These are phyloP conservation scores for Brachyptera risi DNA, from an alignment of 2,888 invertebrate genomes.

Conservation along the genomic window DNA sequence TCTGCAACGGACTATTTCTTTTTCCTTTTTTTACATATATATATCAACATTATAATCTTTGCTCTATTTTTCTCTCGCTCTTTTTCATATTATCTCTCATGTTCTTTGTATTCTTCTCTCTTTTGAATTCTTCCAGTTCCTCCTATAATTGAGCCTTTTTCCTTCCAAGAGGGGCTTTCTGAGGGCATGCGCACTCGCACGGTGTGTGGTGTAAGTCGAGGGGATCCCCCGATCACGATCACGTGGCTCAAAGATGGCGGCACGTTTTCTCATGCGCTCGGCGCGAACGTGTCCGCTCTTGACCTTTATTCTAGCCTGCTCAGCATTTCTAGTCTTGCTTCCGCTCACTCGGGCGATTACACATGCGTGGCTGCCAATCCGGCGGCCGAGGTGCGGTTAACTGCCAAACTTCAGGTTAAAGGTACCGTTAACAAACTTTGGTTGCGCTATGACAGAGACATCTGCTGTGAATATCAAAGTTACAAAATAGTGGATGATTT, in stretches of 20 bases:
- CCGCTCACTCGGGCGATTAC: conserved; percentile 71
- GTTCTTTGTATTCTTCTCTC: conserved; percentile 51
- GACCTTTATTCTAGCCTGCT: conserved; percentile 74
- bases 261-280: conserved; percentile 60
- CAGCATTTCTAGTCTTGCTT: conserved; percentile 71
- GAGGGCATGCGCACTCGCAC: conserved; percentile 78
- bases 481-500: too few species aligned
- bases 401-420: conserved; percentile 76
- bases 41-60: conserved; percentile 27
- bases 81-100: conserved; percentile 49
- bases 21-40: conserved; percentile 39
- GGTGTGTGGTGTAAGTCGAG: conserved; percentile 74
- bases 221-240: conserved; percentile 75
- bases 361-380: conserved; percentile 75
- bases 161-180: conserved; percentile 76
- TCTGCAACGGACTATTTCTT: conserved; percentile 38
- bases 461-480: too few species aligned
- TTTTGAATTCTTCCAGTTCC: conserved; percentile 62
- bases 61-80: conserved; percentile 40
- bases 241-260: conserved; percentile 80
- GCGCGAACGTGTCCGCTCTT: conserved; percentile 66
- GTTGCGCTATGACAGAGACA: too few species aligned
- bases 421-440: conserved; percentile 52
- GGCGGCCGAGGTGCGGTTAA: conserved; percentile 73
- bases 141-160: conserved; percentile 81